Percentiles rank a stretch among this genome's conserved stretches.
These are phyloP conservation scores for Nezara viridula DNA, from an alignment of 2,888 invertebrate species.

Conservation along the genomic window DNA sequence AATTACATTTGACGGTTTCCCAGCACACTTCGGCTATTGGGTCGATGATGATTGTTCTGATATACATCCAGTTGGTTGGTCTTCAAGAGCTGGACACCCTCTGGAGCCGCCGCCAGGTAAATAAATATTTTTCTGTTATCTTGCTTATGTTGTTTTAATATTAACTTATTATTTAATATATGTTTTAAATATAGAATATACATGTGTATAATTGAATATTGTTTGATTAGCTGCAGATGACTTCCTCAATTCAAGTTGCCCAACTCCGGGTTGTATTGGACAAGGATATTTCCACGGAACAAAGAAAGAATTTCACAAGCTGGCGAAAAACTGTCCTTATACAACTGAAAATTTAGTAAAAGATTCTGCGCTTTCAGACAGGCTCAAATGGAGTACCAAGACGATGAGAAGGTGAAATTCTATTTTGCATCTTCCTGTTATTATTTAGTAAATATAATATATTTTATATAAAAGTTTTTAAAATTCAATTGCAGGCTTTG, in stretches of 20 bases:
- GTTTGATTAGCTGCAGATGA: slow-evolving; percentile 62
- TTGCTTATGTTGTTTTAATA: background rate
- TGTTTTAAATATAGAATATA: background rate
- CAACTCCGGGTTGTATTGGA: slow-evolving; percentile 89
- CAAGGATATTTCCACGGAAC: slow-evolving; percentile 89
- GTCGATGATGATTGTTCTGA: slow-evolving; percentile 91
- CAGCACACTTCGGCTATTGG: slow-evolving; percentile 86
- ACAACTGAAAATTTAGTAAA: slow-evolving; percentile 73
- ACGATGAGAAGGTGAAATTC: slow-evolving; percentile 29
- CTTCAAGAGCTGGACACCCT: slow-evolving; percentile 88
- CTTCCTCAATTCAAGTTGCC: slow-evolving; percentile 81
- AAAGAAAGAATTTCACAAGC: slow-evolving; percentile 80
- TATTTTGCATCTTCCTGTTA: background rate
- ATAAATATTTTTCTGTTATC: background rate
- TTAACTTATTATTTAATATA: background rate
- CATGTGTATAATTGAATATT: slow-evolving; percentile 53
- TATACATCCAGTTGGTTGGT: slow-evolving; percentile 94
- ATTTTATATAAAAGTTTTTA: too few relatives aligned
- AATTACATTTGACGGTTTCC: slow-evolving; percentile 92
- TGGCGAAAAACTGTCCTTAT: slow-evolving; percentile 84
- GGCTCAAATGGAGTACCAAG: slow-evolving; percentile 67
- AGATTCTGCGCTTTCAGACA: slow-evolving; percentile 71
- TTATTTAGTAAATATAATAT: background rate
- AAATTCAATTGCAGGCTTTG: too few relatives aligned
- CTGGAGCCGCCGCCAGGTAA: slow-evolving; percentile 81